A percentile compares a stretch with the other conserved stretches of the same genome.
phyloP scores from a whole-genome alignment of 2,888 invertebrate species.

The Amblyjoppa fuscipennis region DNA sequence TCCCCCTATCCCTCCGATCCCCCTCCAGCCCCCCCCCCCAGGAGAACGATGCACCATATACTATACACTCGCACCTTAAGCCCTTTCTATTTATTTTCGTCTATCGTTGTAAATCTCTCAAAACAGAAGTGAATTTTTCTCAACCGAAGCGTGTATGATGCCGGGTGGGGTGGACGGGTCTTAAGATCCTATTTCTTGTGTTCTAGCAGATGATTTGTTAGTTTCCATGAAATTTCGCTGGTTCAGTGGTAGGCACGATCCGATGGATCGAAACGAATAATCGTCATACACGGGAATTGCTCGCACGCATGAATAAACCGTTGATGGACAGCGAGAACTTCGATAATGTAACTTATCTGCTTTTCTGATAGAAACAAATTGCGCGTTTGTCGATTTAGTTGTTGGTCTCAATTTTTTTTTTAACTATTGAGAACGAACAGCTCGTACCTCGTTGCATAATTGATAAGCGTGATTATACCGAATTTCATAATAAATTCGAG shows the following conservation, averaged over 20 bases:
- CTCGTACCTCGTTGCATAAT: too few species aligned
- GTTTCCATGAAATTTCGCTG: neutral
- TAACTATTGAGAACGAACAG: too few species aligned
- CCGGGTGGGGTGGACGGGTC: neutral
- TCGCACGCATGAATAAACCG: too few species aligned
- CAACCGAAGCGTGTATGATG: conserved; percentile 41
- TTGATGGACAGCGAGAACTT: too few species aligned
- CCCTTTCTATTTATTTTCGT: conserved; percentile 71
- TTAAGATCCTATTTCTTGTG: conserved; percentile 5
- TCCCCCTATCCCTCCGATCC: neutral
- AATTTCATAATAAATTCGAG: neutral
- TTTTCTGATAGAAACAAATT: too few species aligned
- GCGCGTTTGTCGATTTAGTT: too few species aligned
- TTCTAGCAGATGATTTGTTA: neutral
- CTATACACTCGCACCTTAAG: conserved; percentile 58
- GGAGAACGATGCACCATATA: neutral
- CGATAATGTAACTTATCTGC: too few species aligned
- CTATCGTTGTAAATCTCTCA: conserved; percentile 67
- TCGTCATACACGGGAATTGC: neutral
- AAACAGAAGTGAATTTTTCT: conserved; percentile 65
- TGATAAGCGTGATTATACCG: neutral
- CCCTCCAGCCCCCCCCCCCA: too few species aligned
- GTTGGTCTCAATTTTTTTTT: too few species aligned
- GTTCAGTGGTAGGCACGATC: neutral
- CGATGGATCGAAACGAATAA: neutral